Conservation (phyloP, 2,888 invertebrate genomes). For the Heteromurus nitidus region DNA sequence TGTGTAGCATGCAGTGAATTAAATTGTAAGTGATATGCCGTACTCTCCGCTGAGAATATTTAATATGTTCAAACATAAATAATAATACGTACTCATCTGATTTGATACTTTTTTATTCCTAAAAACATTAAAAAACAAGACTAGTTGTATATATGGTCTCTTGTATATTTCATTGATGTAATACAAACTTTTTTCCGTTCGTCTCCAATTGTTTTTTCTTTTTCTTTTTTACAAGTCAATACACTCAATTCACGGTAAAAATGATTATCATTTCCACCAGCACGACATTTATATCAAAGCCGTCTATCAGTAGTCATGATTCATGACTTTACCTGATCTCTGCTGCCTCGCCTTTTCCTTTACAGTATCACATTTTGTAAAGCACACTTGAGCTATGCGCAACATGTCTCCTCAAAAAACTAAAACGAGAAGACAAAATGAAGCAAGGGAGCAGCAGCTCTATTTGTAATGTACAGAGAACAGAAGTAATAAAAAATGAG, state of each 20-base stretch:
- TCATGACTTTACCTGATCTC: conserved; percentile 66
- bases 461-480: no score
- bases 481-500: not conserved
- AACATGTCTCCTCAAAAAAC: no score
- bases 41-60: conserved; percentile 51
- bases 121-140: no score
- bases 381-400: no score
- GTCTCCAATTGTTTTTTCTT: conserved; percentile 38
- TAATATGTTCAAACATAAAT: conserved; percentile 51
- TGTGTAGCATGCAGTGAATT: no score
- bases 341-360: conserved; percentile 33
- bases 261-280: conserved; percentile 70
- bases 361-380: no score
- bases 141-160: no score
- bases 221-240: conserved; percentile 42
- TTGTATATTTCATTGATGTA: no score
- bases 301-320: conserved; percentile 72
- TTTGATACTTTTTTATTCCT: not conserved
- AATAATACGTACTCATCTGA: not conserved
- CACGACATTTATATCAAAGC: conserved; percentile 71
- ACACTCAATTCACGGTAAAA: conserved; percentile 32
- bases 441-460: no score
- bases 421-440: no score
- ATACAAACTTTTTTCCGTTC: not conserved
- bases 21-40: conserved; percentile 51